Base-by-base conservation (phyloP, 92 coral and sea anemone genomes). In the Montipora capitata region DNA sequence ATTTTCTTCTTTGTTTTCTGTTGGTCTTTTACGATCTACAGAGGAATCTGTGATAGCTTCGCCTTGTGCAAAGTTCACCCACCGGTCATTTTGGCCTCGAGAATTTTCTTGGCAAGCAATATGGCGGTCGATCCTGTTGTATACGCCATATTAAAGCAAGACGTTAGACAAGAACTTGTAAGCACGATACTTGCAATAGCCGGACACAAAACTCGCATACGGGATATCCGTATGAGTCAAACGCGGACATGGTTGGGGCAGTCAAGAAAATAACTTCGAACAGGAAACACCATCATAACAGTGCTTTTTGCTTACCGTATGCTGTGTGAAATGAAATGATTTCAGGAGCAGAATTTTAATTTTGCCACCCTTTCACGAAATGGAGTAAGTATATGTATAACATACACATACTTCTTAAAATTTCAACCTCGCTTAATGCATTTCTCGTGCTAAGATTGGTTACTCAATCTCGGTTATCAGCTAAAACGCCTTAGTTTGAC, bases 101-200 rank as follows among this genome's bases (percentile, higher is more conserved):
- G 96, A 38, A 52, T 86, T 16, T 56, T 94, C 38, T 80, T 91
- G 78, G 77, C 88, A 2, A 17, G 56, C 52, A 94, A 82, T 69
- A 83, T 85, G 9, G 94, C 93, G 17, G 77, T 80, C 3, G 83
- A 94, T 52, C 94, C 96, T 4, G 18, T 94, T 65, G 94, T 94
- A 1, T 94, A 92, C 78, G 86, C 94, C 4, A 72, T 94, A 49
- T 72, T 94, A 10, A 94, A 94, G 9, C 63, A 70, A 40, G 96
- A 94, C 68, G 75, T 94, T 57, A 84, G 96, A 18, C 49, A 70
- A 7, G 96, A 87, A 51, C 64, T 94, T 35, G 68, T 66, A 15
- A 73, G 63, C 35, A 10, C 80, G 3, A 39, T 77, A 14, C 15
- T 76, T 20, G 49, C 59, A 13, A 13, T 35, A 6, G 38, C 49